These are phyloP conservation scores for Ennomos quercinarius DNA, from an alignment of 2,888 invertebrate genomes.

Conservation along the genomic window DNA sequence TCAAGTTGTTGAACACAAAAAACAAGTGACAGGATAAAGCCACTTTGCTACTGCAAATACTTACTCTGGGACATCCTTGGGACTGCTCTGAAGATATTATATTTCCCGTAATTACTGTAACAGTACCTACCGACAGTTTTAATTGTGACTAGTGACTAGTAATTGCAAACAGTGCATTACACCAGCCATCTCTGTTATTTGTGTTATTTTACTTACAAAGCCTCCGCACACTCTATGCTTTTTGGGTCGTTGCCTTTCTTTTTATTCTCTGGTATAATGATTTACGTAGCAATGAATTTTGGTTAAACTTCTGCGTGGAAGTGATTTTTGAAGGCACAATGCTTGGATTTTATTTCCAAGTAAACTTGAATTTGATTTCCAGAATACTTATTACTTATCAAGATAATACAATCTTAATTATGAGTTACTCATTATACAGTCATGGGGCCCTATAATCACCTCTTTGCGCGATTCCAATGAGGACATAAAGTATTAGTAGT, in stretches of 20 bases:
- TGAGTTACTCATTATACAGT: too few relatives aligned
- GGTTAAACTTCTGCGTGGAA: too few relatives aligned
- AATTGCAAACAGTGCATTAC: slow-evolving; percentile 50
- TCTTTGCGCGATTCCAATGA: too few relatives aligned
- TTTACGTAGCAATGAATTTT: too few relatives aligned
- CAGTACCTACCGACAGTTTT: slow-evolving; percentile 63
- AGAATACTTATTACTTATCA: too few relatives aligned
- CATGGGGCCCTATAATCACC: too few relatives aligned
- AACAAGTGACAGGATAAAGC: slow-evolving; percentile 69
- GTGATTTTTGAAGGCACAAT: too few relatives aligned
- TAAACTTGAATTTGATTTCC: too few relatives aligned
- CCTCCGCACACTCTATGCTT: neutral
- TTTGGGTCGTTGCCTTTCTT: neutral
- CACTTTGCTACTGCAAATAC: slow-evolving; percentile 41
- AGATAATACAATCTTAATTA: too few relatives aligned
- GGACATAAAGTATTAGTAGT: too few relatives aligned
- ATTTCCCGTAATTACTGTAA: slow-evolving; percentile 78
- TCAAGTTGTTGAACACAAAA: slow-evolving; percentile 47
- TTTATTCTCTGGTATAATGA: neutral
- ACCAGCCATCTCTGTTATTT: slow-evolving; percentile 34
- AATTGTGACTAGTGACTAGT: slow-evolving; percentile 52
- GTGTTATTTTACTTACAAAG: slow-evolving; percentile 41
- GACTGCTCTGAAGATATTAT: slow-evolving; percentile 64
- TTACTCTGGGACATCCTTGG: slow-evolving; percentile 56
- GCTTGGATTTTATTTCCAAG: too few relatives aligned